Conservation (phyloP, 1,140 invertebrate species). For the Eupristina koningsbergeri region DNA sequence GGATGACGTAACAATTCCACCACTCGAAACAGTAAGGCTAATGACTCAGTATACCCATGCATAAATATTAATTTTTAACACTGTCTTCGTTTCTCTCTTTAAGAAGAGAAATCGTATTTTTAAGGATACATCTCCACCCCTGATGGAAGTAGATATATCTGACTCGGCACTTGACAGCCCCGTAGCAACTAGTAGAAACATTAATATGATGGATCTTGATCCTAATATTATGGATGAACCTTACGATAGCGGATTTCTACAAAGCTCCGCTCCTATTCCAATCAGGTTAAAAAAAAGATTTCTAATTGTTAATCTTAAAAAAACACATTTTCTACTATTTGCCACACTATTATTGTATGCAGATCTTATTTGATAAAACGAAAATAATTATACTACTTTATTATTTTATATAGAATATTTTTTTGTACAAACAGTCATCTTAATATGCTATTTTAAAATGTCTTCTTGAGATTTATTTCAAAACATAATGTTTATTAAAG, state of each 20-base stretch:
- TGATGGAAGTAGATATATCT: constrained; percentile 51
- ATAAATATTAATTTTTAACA: constrained; percentile 31
- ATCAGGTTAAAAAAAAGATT: constrained; percentile 62
- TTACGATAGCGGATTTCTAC: constrained; percentile 71
- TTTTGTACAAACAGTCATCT: no score
- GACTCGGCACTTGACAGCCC: constrained; percentile 68
- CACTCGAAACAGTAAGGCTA: constrained; percentile 55
- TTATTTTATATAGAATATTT: no score
- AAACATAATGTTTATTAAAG: no score
- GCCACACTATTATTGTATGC: no score
- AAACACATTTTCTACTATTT: no score
- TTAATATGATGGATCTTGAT: constrained; percentile 72
- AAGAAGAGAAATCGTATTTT: constrained; percentile 46
- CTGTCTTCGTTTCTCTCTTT: constrained; percentile 25
- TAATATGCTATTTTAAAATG: no score
- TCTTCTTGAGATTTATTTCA: no score
- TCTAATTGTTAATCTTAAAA: neutral
- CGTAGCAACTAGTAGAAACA: constrained; percentile 66
- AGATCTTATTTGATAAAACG: no score
- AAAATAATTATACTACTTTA: no score
- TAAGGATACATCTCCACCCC: constrained; percentile 62
- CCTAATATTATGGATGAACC: constrained; percentile 72
- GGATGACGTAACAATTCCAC: constrained; percentile 61
- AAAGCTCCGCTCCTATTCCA: constrained; percentile 71
- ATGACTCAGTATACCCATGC: constrained; percentile 22